Evolutionary conservation across 1,140 invertebrate genomes (phyloP).

Genomic region (Araneus ventricosus): DNA sequence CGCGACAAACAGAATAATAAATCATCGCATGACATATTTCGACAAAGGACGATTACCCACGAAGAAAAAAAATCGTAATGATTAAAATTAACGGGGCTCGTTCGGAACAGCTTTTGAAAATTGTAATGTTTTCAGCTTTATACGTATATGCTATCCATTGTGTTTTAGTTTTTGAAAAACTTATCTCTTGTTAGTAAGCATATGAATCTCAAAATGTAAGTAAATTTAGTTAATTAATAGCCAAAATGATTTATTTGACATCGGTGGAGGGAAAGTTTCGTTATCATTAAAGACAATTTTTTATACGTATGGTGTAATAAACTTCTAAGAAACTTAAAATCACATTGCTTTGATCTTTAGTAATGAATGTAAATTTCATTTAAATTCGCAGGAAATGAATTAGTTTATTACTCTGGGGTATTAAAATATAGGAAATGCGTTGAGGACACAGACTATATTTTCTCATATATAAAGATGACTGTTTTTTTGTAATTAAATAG

Average conservation of each 20-base stretch:
- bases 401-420: too few relatives aligned
- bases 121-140: neutral
- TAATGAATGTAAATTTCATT: too few relatives aligned
- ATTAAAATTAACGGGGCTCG: constrained; percentile 11
- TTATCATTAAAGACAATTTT: neutral
- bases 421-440: too few relatives aligned
- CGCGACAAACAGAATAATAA: constrained; percentile 13
- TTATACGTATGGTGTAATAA: neutral
- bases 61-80: neutral
- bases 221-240: constrained; percentile 24
- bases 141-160: neutral
- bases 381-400: too few relatives aligned
- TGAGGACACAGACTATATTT: too few relatives aligned
- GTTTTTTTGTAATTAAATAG: too few relatives aligned
- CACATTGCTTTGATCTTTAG: too few relatives aligned
- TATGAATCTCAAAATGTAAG: neutral
- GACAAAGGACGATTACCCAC: constrained; percentile 22
- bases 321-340: too few relatives aligned
- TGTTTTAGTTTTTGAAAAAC: neutral
- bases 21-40: constrained; percentile 28
- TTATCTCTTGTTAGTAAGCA: constrained; percentile 24
- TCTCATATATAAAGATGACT: too few relatives aligned
- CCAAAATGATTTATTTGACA: neutral
- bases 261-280: neutral
- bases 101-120: neutral